Evolutionary conservation across 2,113 vertebrate genomes (phyloP).

Genomic region (Psammodynastes pulverulentus): DNA sequence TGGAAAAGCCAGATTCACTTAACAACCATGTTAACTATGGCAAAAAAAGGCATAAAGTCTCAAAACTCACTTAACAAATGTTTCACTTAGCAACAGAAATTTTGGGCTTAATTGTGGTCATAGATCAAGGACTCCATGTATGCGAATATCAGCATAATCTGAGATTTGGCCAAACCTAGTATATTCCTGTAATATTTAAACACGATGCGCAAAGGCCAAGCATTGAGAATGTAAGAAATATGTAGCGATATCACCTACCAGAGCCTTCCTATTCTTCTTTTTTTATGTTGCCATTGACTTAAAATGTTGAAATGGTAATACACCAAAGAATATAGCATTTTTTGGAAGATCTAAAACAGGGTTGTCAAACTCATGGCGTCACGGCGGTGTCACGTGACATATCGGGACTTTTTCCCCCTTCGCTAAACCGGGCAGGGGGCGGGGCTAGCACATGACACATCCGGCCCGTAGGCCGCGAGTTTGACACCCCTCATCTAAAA

Average conservation of each 20-base stretch:
- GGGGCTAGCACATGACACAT: too few species aligned
- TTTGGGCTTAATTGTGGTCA: background rate
- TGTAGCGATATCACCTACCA: background rate
- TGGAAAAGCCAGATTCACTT: too few species aligned
- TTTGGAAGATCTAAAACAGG: conserved; percentile 23
- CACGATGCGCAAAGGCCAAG: background rate
- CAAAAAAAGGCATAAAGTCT: background rate
- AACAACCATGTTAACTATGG: too few species aligned
- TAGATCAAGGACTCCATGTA: background rate
- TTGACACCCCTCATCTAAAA: background rate
- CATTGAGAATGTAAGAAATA: background rate
- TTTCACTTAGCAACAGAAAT: background rate
- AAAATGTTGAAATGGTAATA: conserved; percentile 34
- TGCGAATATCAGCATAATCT: background rate
- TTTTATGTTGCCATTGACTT: conserved; percentile 23
- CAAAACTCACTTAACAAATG: background rate
- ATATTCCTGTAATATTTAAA: background rate
- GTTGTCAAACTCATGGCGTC: too few species aligned
- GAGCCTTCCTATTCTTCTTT: background rate
- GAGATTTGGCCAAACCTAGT: background rate
- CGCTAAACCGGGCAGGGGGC: too few species aligned
- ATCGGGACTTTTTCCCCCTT: too few species aligned
- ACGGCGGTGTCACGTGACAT: too few species aligned
- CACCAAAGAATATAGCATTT: conserved; percentile 16
- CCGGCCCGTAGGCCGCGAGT: too few species aligned